These are phyloP conservation scores for Drosophila orena DNA, from an alignment of 1,140 invertebrate genomes.

Conservation along the genomic window DNA sequence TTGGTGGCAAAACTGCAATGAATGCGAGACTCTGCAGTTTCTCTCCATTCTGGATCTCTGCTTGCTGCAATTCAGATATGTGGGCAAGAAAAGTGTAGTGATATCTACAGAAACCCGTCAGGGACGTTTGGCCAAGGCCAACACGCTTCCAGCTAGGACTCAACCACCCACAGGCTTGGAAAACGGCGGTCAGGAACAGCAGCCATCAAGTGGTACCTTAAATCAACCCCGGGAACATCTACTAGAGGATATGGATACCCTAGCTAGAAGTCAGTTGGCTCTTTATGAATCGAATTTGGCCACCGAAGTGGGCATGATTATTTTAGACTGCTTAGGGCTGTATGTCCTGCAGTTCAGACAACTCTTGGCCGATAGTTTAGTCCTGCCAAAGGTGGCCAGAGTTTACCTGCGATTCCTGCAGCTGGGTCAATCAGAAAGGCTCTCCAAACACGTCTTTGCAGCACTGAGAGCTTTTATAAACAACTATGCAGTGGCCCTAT, in stretches of 20 bases:
- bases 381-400: constrained; percentile 92
- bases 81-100: constrained; percentile 91
- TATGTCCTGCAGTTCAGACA: constrained; percentile 92
- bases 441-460: constrained; percentile 96
- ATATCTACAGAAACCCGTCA: constrained; percentile 85
- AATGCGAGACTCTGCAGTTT: constrained; percentile 78
- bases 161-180: constrained; percentile 44
- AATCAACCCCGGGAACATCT: constrained; percentile 87
- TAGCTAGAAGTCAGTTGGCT: constrained; percentile 65
- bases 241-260: constrained; percentile 77
- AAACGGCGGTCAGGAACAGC: constrained; percentile 89
- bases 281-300: constrained; percentile 94
- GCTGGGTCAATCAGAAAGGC: constrained; percentile 94
- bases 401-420: constrained; percentile 95
- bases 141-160: constrained; percentile 62
- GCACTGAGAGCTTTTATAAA: constrained; percentile 95
- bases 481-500: constrained; percentile 93
- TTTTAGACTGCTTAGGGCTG: constrained; percentile 93
- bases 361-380: constrained; percentile 89
- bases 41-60: constrained; percentile 85
- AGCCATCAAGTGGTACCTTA: constrained; percentile 86
- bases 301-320: constrained; percentile 94
- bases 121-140: constrained; percentile 40
- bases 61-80: constrained; percentile 94
- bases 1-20: constrained; percentile 94